Conservation (phyloP, 1,140 invertebrate genomes). For the Centruroides vittatus region DNA sequence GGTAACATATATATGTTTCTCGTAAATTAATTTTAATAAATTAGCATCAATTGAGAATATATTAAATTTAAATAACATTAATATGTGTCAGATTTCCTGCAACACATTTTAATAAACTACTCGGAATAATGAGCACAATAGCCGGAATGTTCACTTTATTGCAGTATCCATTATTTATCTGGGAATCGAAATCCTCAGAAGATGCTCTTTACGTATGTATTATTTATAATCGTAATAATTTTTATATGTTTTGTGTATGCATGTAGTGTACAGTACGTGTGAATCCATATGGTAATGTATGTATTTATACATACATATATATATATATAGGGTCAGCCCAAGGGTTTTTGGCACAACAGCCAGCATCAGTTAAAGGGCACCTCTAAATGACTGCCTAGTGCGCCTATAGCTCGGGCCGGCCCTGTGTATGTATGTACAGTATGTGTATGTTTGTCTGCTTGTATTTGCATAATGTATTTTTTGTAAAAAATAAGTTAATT, state of each 20-base stretch:
- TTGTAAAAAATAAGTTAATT: too few relatives aligned
- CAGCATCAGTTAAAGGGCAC: too few relatives aligned
- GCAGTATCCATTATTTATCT: slow-evolving; percentile 14
- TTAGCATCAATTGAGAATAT: too few relatives aligned
- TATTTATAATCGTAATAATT: not conserved
- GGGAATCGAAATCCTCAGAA: slow-evolving; percentile 11
- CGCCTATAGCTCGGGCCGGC: too few relatives aligned
- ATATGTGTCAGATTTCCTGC: slow-evolving; percentile 7
- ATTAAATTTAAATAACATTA: too few relatives aligned
- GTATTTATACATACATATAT: not conserved
- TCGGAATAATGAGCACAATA: slow-evolving; percentile 14
- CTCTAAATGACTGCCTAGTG: too few relatives aligned
- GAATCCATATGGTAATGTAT: not conserved
- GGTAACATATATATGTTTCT: slow-evolving; percentile 7
- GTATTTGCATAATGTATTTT: not conserved
- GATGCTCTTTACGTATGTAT: slow-evolving; percentile 16
- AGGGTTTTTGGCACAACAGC: too few relatives aligned
- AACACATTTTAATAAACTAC: slow-evolving; percentile 7
- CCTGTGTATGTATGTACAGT: too few relatives aligned
- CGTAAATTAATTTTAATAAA: too few relatives aligned
- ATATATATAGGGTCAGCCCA: too few relatives aligned
- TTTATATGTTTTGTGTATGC: not conserved
- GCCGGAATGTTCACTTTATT: slow-evolving; percentile 7
- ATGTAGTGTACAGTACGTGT: too few relatives aligned
- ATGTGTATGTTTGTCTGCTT: not conserved